Percentiles rank a stretch among this genome's conserved stretches.
Evolutionary conservation across 2,113 vertebrate genomes (phyloP).

Genomic region (Gavialis gangeticus): DNA sequence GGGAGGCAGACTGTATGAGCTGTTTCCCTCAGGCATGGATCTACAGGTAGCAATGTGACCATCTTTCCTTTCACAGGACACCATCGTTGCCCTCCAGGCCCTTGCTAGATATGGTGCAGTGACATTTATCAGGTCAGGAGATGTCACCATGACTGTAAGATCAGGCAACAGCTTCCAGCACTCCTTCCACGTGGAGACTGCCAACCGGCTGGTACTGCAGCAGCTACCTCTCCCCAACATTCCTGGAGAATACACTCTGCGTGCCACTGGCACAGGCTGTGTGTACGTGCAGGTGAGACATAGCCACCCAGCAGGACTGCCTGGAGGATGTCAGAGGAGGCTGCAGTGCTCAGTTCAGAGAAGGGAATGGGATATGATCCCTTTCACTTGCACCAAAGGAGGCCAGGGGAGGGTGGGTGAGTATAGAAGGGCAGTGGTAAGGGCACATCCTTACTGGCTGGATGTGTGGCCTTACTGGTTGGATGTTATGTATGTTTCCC

Average conservation of each 20-base stretch:
- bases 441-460: neutral
- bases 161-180: slow-evolving; percentile 56
- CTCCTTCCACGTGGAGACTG: slow-evolving; percentile 74
- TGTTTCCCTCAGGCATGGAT: neutral
- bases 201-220: slow-evolving; percentile 83
- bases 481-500: neutral
- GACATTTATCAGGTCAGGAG: slow-evolving; percentile 71
- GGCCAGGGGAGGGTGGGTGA: neutral
- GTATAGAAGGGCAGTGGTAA: neutral
- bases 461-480: neutral
- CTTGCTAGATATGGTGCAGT: slow-evolving; percentile 79
- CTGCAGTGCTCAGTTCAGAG: too few relatives aligned
- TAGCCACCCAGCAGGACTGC: neutral
- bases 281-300: slow-evolving; percentile 80
- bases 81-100: slow-evolving; percentile 86
- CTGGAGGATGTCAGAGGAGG: too few relatives aligned
- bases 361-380: neutral
- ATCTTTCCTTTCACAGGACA: slow-evolving; percentile 74
- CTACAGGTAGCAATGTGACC: neutral
- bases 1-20: neutral
- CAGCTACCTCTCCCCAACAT: slow-evolving; percentile 73
- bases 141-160: slow-evolving; percentile 67
- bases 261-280: slow-evolving; percentile 77
- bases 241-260: slow-evolving; percentile 77
- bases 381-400: neutral